Conservation (phyloP, 2,797 vertebrate genomes). For the Botia kubotai region DNA sequence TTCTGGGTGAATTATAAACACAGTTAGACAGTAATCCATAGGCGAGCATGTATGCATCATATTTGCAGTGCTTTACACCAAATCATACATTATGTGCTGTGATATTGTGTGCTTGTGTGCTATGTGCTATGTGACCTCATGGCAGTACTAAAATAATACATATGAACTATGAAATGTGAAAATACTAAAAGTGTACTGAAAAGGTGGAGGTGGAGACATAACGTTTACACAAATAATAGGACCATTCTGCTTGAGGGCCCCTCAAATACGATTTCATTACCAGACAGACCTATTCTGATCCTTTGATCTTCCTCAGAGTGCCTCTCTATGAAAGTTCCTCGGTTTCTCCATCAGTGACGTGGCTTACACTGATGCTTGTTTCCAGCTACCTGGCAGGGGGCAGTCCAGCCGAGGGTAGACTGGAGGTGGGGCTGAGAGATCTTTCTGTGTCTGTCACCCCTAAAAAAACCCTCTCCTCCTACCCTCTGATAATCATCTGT, state of each 20-base stretch:
- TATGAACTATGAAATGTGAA: too few relatives aligned
- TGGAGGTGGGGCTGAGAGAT: constrained; percentile 67
- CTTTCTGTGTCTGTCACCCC: constrained; percentile 67
- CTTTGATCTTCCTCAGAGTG: constrained; percentile 62
- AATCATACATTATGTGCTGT: too few relatives aligned
- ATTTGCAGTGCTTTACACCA: too few relatives aligned
- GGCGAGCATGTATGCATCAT: too few relatives aligned
- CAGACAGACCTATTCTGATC: constrained; percentile 59
- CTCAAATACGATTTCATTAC: constrained; percentile 63
- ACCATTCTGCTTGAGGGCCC: constrained; percentile 61
- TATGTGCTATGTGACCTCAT: too few relatives aligned
- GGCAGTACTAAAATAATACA: too few relatives aligned
- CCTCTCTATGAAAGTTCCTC: neutral
- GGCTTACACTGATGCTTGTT: constrained; percentile 26
- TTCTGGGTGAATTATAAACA: too few relatives aligned
- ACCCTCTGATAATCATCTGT: constrained; percentile 79
- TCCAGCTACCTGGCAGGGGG: constrained; percentile 54
- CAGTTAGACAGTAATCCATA: too few relatives aligned
- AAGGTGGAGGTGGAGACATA: constrained; percentile 63
- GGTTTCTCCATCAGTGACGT: constrained; percentile 48
- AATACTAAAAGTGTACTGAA: too few relatives aligned
- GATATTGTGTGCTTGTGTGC: too few relatives aligned
- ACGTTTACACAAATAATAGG: constrained; percentile 66
- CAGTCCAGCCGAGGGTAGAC: constrained; percentile 44
- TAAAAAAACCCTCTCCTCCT: constrained; percentile 72